These are phyloP conservation scores for Naja naja DNA, from an alignment of 2,113 vertebrate genomes.

Conservation along the genomic window DNA sequence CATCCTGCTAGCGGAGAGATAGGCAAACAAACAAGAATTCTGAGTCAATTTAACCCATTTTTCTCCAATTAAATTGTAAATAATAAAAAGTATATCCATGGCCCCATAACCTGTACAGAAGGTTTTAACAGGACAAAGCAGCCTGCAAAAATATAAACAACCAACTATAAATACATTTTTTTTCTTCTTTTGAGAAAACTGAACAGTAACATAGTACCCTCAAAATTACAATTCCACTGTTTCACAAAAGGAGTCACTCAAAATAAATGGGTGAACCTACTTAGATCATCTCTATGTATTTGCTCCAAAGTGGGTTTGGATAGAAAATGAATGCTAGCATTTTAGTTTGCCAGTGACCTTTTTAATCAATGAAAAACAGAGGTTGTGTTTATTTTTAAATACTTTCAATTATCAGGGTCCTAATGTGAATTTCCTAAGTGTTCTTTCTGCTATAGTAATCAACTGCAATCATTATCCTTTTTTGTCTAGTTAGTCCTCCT, in stretches of 20 bases:
- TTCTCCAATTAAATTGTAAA: neutral
- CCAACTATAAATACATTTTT: neutral
- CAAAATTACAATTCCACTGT: neutral
- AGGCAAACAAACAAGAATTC: neutral
- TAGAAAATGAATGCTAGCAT: neutral
- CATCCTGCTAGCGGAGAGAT: neutral
- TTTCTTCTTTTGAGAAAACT: neutral
- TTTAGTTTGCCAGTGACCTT: constrained; percentile 15
- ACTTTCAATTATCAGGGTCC: constrained; percentile 33
- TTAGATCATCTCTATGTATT: rapidly evolving
- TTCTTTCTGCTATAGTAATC: constrained; percentile 37
- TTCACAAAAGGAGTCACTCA: neutral
- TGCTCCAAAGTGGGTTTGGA: neutral
- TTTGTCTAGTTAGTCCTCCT: constrained; percentile 43
- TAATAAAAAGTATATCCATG: neutral
- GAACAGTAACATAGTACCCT: neutral
- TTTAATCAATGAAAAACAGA: constrained; percentile 47
- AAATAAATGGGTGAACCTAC: neutral
- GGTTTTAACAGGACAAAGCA: neutral
- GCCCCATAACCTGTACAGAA: neutral
- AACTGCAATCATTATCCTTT: neutral
- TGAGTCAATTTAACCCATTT: neutral
- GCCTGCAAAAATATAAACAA: neutral
- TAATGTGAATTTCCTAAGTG: constrained; percentile 53
- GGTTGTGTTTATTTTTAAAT: constrained; percentile 35